Evolutionary conservation across 1,140 invertebrate genomes (phyloP).

Genomic region (Bacillus rossius): DNA sequence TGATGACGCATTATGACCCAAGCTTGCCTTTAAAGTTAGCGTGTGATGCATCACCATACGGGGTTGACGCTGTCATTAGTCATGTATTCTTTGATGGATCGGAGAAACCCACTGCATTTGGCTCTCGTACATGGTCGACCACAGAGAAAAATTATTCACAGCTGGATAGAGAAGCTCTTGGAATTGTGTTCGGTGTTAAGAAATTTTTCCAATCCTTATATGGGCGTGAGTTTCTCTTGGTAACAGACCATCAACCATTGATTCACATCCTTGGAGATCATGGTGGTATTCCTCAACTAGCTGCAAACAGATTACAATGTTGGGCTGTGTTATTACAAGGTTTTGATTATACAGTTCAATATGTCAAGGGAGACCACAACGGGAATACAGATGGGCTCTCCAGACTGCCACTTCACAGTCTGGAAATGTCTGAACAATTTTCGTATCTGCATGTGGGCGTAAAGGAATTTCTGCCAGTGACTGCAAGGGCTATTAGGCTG

Average conservation of each 20-base stretch:
- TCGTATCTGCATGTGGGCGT: neutral
- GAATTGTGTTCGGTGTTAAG: constrained; percentile 46
- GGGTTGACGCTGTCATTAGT: constrained; percentile 22
- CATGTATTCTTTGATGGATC: constrained; percentile 27
- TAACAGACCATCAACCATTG: constrained; percentile 37
- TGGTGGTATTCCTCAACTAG: constrained; percentile 24
- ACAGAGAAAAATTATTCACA: constrained; percentile 45
- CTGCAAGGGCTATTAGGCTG: neutral
- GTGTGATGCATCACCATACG: constrained; percentile 35
- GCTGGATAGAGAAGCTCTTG: constrained; percentile 49
- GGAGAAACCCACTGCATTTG: constrained; percentile 41
- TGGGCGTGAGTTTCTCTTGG: constrained; percentile 33
- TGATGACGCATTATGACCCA: neutral
- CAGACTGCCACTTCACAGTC: neutral
- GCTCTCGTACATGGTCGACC: constrained; percentile 39
- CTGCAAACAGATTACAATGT: constrained; percentile 32
- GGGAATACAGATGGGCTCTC: neutral
- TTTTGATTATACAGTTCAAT: constrained; percentile 35
- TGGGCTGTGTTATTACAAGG: constrained; percentile 34
- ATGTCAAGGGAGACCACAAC: constrained; percentile 6
- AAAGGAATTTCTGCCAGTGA: neutral
- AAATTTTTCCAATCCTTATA: constrained; percentile 44
- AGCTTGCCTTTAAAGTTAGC: too few species aligned
- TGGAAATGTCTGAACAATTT: neutral
- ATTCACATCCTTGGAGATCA: constrained; percentile 27